Evolutionary conservation across 2,797 vertebrate species (phyloP).

Genomic region (Alauda arvensis): DNA sequence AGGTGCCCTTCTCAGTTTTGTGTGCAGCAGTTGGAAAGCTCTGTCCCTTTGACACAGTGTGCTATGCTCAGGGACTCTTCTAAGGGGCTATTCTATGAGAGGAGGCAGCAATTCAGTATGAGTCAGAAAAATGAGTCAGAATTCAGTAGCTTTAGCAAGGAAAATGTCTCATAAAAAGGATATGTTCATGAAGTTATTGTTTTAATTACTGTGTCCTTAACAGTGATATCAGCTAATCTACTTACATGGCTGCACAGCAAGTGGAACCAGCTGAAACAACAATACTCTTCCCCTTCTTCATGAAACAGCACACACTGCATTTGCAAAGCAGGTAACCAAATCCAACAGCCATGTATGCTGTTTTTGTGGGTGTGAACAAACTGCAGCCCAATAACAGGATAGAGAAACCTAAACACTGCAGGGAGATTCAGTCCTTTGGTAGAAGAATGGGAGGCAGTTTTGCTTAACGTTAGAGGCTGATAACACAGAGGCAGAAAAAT

Average conservation of each 20-base stretch:
- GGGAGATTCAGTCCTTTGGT: neutral
- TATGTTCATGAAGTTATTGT: constrained; percentile 14
- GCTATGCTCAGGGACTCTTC: neutral
- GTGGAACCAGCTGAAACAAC: constrained; percentile 59
- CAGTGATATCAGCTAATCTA: constrained; percentile 18
- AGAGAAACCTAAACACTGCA: neutral
- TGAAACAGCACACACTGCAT: neutral
- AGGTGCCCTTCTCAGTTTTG: constrained; percentile 12
- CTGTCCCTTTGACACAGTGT: neutral
- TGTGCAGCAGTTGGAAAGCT: neutral
- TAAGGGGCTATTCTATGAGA: neutral
- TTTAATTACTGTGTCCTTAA: neutral
- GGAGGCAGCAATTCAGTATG: neutral
- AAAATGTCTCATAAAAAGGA: neutral
- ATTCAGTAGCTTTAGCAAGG: neutral
- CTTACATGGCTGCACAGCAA: neutral
- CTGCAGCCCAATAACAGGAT: neutral
- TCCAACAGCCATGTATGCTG: neutral
- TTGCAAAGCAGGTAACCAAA: constrained; percentile 49
- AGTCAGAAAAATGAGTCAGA: constrained; percentile 17
- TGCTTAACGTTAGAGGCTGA: neutral
- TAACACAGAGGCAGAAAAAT: neutral
- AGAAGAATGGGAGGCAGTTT: neutral
- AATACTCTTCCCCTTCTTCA: constrained; percentile 22
- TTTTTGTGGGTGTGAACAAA: neutral